Percentiles rank a stretch among this genome's conserved stretches.
These are phyloP conservation scores for Dasypus novemcinctus DNA, from an alignment of 2,113 vertebrate genomes.

Conservation along the genomic window DNA sequence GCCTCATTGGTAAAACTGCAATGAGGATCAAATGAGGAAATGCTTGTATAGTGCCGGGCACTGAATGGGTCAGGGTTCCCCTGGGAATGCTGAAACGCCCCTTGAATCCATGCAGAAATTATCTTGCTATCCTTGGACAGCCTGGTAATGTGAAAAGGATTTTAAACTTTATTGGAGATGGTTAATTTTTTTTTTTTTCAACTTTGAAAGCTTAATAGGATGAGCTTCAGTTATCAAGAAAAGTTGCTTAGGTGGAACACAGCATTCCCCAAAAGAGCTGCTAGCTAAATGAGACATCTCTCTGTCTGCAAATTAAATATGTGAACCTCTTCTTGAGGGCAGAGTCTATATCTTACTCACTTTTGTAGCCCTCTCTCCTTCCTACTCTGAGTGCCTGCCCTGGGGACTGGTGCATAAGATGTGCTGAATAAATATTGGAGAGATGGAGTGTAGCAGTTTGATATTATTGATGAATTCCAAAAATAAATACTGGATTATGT, in stretches of 20 bases:
- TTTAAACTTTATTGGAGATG: background rate
- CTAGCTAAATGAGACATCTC: background rate
- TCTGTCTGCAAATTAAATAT: background rate
- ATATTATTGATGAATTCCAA: too few species aligned
- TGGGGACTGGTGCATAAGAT: background rate
- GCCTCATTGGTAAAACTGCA: background rate
- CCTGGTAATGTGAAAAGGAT: background rate
- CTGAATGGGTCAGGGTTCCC: accelerated
- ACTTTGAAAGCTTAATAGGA: constrained; percentile 6
- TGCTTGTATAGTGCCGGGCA: background rate
- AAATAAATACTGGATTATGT: too few species aligned
- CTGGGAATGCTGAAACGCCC: background rate
- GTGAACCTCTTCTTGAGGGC: background rate
- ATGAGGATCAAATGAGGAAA: background rate
- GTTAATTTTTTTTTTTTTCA: background rate
- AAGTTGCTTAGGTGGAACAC: background rate
- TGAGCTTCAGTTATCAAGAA: constrained; percentile 16
- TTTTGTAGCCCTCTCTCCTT: background rate
- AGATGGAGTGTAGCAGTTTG: too few species aligned
- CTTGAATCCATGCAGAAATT: accelerated
- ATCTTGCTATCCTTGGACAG: accelerated
- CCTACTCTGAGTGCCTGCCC: background rate
- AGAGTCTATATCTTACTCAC: background rate
- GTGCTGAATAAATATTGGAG: background rate
- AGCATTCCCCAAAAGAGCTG: background rate